phyloP scores from a whole-genome alignment of 2,797 vertebrate species.

The Moxostoma hubbsi region DNA sequence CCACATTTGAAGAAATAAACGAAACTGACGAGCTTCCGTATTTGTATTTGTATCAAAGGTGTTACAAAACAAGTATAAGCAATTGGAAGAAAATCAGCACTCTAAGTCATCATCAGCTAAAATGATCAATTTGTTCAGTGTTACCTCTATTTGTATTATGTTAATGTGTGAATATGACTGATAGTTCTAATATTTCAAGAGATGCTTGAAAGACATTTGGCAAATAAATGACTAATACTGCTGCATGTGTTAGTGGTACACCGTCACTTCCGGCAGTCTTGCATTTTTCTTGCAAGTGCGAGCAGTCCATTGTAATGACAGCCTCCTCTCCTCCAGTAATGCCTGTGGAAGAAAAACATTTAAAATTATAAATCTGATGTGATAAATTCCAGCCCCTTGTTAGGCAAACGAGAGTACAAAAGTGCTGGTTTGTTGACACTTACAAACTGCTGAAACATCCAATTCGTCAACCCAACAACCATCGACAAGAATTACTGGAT shows the following conservation, averaged over 20 bases:
- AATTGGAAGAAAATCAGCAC: conserved; percentile 5
- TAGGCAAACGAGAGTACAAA: conserved; percentile 37
- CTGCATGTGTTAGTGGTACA: neutral
- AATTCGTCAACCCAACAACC: no score
- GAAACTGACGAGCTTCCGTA: conserved; percentile 73
- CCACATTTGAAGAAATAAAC: conserved; percentile 86
- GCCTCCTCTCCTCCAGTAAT: conserved; percentile 67
- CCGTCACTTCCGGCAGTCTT: conserved; percentile 28
- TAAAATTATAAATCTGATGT: conserved; percentile 67
- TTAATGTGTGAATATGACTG: neutral
- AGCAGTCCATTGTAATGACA: conserved; percentile 74
- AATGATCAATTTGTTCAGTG: neutral
- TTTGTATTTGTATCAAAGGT: conserved; percentile 51
- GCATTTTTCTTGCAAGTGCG: conserved; percentile 52
- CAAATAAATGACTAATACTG: neutral
- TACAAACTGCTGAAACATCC: no score
- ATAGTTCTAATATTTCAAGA: neutral
- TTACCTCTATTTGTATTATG: neutral
- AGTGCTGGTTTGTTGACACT: neutral
- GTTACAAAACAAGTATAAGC: neutral
- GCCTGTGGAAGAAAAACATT: conserved; percentile 71
- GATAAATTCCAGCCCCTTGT: conserved; percentile 63
- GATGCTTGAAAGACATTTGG: neutral
- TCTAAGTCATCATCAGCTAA: neutral
- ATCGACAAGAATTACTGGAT: neutral